Percentiles rank a stretch among this genome's conserved stretches.
Conservation (phyloP, 2,888 invertebrate species). For the Frankliniella intonsa region DNA sequence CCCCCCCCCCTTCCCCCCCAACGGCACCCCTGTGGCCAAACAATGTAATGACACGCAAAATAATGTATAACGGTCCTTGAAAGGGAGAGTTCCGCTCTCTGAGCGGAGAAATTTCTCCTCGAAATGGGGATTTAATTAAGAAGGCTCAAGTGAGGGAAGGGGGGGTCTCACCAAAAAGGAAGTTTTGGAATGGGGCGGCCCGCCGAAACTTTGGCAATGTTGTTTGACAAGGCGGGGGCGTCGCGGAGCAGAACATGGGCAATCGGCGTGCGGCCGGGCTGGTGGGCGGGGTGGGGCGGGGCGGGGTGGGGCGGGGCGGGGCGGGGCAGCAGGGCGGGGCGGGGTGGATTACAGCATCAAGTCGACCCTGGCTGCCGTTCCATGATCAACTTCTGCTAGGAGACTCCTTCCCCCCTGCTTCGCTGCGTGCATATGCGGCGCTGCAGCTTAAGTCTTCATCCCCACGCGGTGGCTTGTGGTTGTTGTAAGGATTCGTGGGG, state of each 20-base stretch:
- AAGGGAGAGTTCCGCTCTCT: not conserved
- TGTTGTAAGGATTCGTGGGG: too few species aligned
- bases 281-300: too few species aligned
- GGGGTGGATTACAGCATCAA: too few species aligned
- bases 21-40: not conserved
- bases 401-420: not conserved
- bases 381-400: not conserved
- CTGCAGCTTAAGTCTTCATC: not conserved
- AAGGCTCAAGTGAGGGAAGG: not conserved
- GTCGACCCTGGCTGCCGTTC: not conserved
- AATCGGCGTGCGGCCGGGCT: not conserved
- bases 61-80: too few species aligned
- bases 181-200: not conserved
- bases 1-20: not conserved
- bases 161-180: not conserved
- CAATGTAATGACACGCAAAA: not conserved
- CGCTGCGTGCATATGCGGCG: not conserved
- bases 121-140: not conserved
- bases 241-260: not conserved
- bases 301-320: too few species aligned
- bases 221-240: constrained; percentile 12
- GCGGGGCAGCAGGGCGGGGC: too few species aligned
- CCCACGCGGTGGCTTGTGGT: too few species aligned
- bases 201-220: constrained; percentile 20
- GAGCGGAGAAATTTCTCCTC: not conserved